Evolutionary conservation across 1,140 invertebrate genomes (phyloP).

Genomic region (Monomorium pharaonis): DNA sequence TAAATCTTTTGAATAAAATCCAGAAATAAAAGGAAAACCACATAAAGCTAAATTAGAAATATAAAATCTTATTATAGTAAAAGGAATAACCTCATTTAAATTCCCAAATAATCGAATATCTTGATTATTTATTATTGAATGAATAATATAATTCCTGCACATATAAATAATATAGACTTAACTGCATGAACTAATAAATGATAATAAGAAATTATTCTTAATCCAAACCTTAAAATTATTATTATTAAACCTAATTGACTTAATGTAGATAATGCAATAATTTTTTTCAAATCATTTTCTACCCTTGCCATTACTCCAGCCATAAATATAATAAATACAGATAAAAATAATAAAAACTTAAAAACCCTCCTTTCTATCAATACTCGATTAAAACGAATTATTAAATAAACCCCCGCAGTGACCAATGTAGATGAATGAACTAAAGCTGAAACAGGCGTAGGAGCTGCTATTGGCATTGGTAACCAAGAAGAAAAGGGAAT

Average conservation of each 20-base stretch:
- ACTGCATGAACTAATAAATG: slow-evolving; percentile 88
- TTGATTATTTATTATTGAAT: slow-evolving; percentile 86
- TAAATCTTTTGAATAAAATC: slow-evolving; percentile 89
- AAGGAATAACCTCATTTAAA: slow-evolving; percentile 80
- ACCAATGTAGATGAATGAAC: slow-evolving; percentile 92
- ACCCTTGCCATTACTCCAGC: slow-evolving; percentile 86
- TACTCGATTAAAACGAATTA: slow-evolving; percentile 87
- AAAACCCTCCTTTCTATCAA: neutral
- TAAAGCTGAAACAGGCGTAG: slow-evolving; percentile 89
- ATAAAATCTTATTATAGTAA: slow-evolving; percentile 84
- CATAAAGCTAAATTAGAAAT: slow-evolving; percentile 85
- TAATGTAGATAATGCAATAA: slow-evolving; percentile 90
- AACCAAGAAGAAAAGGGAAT: slow-evolving; percentile 90
- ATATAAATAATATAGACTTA: slow-evolving; percentile 88
- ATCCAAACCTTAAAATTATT: slow-evolving; percentile 83
- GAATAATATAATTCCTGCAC: slow-evolving; percentile 87
- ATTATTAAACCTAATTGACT: slow-evolving; percentile 90
- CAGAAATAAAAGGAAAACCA: slow-evolving; percentile 87
- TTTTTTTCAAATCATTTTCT: slow-evolving; percentile 89
- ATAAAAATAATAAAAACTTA: slow-evolving; percentile 64
- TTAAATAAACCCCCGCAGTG: slow-evolving; percentile 89
- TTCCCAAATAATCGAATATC: slow-evolving; percentile 87
- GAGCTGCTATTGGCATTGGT: slow-evolving; percentile 89
- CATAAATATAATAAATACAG: slow-evolving; percentile 88
- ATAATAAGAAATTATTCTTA: slow-evolving; percentile 86